These are phyloP conservation scores for Pomacea canaliculata DNA, from an alignment of 2,888 invertebrate genomes.

Conservation along the genomic window DNA sequence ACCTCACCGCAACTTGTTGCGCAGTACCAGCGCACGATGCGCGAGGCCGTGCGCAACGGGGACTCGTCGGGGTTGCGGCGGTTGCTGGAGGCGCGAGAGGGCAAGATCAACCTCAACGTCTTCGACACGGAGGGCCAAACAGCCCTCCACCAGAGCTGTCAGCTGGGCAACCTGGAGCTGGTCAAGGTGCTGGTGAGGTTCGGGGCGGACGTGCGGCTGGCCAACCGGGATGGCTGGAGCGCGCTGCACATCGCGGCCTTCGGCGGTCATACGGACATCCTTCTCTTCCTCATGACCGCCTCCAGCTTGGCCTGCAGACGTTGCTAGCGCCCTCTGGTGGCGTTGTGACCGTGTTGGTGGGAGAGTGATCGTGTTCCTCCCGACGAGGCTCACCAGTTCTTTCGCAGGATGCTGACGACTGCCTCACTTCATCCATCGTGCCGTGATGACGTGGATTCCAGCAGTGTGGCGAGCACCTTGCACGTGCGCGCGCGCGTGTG, in stretches of 20 bases:
- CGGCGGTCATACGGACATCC: conserved; percentile 68
- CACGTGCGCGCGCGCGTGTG: background rate
- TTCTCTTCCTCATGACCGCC: conserved; percentile 54
- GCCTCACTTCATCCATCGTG: too few relatives aligned
- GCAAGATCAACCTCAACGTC: conserved; percentile 67
- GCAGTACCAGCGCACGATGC: conserved; percentile 62
- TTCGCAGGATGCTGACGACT: too few relatives aligned
- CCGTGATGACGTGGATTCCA: background rate
- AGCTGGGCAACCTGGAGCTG: conserved; percentile 69
- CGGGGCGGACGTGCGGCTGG: conserved; percentile 69
- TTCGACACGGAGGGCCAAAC: conserved; percentile 70
- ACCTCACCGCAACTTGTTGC: conserved; percentile 28
- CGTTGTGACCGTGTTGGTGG: background rate
- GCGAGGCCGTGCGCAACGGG: conserved; percentile 66
- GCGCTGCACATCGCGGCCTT: conserved; percentile 69
- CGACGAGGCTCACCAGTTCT: too few relatives aligned
- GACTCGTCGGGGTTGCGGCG: conserved; percentile 63
- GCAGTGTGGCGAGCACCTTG: background rate
- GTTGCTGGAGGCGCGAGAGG: conserved; percentile 64
- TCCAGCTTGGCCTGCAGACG: conserved; percentile 16
- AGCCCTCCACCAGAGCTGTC: conserved; percentile 67
- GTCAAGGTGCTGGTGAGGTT: conserved; percentile 70
- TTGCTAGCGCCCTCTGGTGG: conserved; percentile 2
- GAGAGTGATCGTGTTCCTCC: background rate
- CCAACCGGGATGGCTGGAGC: conserved; percentile 70